Base-by-base conservation (phyloP, 2,113 vertebrate genomes). In the Anolis carolinensis region DNA sequence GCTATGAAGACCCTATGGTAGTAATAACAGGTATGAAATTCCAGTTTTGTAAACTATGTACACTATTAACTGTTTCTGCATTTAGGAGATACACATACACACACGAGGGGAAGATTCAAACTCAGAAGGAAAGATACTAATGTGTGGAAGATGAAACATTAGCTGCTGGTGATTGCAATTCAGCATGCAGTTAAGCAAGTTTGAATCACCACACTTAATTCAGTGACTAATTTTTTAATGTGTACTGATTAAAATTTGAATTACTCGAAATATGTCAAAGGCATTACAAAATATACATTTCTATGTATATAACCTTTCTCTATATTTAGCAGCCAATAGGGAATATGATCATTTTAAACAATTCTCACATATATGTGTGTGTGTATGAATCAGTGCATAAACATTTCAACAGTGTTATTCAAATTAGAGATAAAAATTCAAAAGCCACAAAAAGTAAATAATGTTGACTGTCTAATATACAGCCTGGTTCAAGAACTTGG, bases 1-100 rank as follows among this genome's bases (percentile, higher is more conserved):
- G 94, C 88, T 92, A 94, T 2, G 94, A 95, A 82, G 87, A 83
- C 8, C 86, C 95, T 81, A 44, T 97, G 82, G 87, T 92, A 89
- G 89, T 95, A 25, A 92, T 93, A 87, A 98, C 98, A 94, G 97
- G 98, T 98, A 93, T 92, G 32, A 48, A 27, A 44, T 14, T 76
- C 52, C 44, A 81, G 73, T 84, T 84, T 75, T 76, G 20, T 65
- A 67, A 71, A 71, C 36, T 32, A 62, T 1, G 4, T 39, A 44
- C 79, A 68, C 25, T 68, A 68, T 6, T 25, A 83, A 72, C 55
- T 82, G 90, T 11, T 65, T 82, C 55, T 84, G 71, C 39, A 82
- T 59, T 7, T 30, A 92, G 21, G 78, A 81, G 34, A 50, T 39
- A 8, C 55, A 59, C 55, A 59, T 59, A 25, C 21, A 21, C 63